A percentile compares a stretch with the other conserved stretches of the same genome.
These are phyloP conservation scores for Conopomorpha cramerella DNA, from an alignment of 1,140 invertebrate species.

Conservation along the genomic window DNA sequence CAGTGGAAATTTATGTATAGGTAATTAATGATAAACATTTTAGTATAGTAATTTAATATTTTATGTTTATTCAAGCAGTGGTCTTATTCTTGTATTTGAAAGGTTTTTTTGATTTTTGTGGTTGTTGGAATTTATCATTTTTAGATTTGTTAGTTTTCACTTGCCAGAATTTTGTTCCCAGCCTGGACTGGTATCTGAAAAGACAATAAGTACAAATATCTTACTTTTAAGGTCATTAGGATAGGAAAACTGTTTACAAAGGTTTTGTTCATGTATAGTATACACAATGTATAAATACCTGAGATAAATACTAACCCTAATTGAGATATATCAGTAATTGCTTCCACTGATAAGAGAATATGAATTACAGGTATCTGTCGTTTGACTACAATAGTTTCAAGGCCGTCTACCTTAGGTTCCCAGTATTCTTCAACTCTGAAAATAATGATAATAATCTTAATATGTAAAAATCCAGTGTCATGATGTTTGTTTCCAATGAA, in stretches of 20 bases:
- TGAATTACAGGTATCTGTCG: conserved; percentile 76
- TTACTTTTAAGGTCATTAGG: too few relatives aligned
- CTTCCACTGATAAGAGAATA: conserved; percentile 70
- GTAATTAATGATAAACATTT: conserved; percentile 9
- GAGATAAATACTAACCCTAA: conserved; percentile 36
- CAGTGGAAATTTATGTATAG: too few relatives aligned
- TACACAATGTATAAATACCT: too few relatives aligned
- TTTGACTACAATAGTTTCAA: conserved; percentile 74
- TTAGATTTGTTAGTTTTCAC: conserved; percentile 16
- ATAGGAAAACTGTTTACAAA: too few relatives aligned
- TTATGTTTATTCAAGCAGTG: background rate
- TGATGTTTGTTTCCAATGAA: too few relatives aligned
- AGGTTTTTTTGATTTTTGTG: conserved; percentile 35
- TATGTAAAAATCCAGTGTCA: too few relatives aligned
- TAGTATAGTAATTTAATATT: background rate
- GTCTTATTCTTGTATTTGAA: conserved; percentile 26
- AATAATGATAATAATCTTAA: too few relatives aligned
- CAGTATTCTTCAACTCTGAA: conserved; percentile 78
- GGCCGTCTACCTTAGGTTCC: conserved; percentile 74
- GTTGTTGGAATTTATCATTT: too few relatives aligned
- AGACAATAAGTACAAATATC: conserved; percentile 9
- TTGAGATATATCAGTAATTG: conserved; percentile 27
- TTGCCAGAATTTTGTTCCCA: conserved; percentile 53
- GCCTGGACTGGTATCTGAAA: conserved; percentile 59
- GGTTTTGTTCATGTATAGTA: too few relatives aligned